These are phyloP conservation scores for Sebastes goodei DNA, from an alignment of 2,797 vertebrate species.

Conservation along the genomic window DNA sequence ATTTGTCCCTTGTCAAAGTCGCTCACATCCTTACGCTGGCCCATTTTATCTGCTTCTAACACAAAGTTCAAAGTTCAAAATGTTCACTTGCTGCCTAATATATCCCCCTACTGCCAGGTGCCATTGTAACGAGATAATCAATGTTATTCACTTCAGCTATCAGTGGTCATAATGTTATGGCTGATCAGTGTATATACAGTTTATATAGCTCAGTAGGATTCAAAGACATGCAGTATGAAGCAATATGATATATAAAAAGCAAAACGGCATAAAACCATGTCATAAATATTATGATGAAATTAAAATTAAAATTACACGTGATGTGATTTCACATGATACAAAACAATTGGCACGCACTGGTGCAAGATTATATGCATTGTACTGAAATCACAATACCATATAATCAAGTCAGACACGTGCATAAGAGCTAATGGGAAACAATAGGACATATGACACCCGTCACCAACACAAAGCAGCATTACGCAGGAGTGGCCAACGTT, in stretches of 20 bases:
- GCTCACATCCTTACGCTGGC: fast-evolving
- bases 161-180: no score
- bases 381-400: background rate
- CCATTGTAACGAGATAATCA: no score
- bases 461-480: background rate
- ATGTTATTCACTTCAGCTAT: no score
- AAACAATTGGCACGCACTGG: background rate
- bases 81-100: no score
- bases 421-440: background rate
- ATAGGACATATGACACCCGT: constrained; percentile 1
- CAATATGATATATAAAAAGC: no score
- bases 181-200: no score
- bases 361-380: background rate
- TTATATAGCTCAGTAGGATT: no score
- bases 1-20: no score
- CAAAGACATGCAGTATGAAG: no score
- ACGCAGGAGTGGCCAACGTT: background rate
- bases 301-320: background rate
- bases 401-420: background rate
- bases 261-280: background rate
- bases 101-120: no score
- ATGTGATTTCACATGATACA: background rate
- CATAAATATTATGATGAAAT: background rate
- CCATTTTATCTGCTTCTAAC: no score
- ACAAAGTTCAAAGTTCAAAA: no score